Evolutionary conservation across 92 coral and sea anemone genomes (phyloP), one percentile per base, ranked within the genome.

Genomic region (Zoanthus gigantus): DNA sequence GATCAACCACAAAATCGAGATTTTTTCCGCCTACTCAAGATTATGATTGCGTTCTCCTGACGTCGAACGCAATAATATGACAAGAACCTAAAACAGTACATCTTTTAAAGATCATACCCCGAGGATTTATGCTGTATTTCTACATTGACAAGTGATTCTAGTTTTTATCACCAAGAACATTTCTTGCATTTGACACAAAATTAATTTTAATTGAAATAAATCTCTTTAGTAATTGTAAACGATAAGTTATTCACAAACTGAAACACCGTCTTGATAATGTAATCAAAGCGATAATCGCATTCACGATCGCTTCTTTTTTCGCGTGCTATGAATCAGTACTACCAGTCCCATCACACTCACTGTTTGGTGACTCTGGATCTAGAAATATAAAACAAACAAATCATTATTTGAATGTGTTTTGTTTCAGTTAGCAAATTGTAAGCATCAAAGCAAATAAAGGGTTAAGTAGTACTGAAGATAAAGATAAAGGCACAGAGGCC

Each of bases 291-390:
- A 58, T 14, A 58, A 3, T 14, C 65, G 6, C 65, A 13, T 18
- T 2, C 65, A 15, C 23, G 71, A 7, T 57, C 34, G 31, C 14
- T 12, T 14, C 67, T 23, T 57, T 34, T 48, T 31, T 2, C 48
- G 2, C 11, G 52, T 58, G 83, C 68, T 78, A 78, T 15, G 83
- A 58, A 37, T 31, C 71, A 48, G 71, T 14, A 17, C 2, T 23
- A 16, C 54, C 31, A 58, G 83, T 56, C 31, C 47, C 48, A 32
- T 32, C 83, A 34, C 17, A 17, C 31, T 78, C 66, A 28, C 83
- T 31, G 29, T 53, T 57, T 32, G 47, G 71, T 56, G 58, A 17
- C 83, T 16, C 83, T 57, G 71, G 46, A 46, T 66, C 83, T 78
- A 66, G 58, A 56, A 56, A 13, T 10, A 77, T 53, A 77, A 77